Evolutionary conservation across 2,888 invertebrate genomes (phyloP), one percentile per base, ranked within the genome.

Genomic region (Drosophila heteroneura): DNA sequence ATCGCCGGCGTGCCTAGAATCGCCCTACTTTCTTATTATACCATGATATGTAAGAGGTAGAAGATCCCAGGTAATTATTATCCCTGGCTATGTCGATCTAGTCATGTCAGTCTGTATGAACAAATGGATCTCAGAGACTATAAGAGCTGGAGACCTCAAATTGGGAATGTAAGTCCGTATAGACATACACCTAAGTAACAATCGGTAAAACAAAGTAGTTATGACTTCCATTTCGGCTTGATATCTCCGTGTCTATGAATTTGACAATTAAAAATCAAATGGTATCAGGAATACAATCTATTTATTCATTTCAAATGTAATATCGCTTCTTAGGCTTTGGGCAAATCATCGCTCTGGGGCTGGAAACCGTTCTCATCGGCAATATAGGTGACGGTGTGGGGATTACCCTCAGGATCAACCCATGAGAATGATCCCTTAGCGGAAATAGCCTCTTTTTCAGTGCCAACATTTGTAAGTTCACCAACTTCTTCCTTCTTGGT

Each of bases 401-500:
- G 93, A 9, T 94, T 92, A 9, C 95, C 95, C 81, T 95, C 95
- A 54, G 94, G 94, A 16, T 92, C 95, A 0, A 94, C 91, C 93
- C 93, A 95, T 1, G 92, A 87, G 92, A 92, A 92, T 5, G 75
- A 59, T 14, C 93, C 93, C 0, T 33, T 28, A 0, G 91, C 92
- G 14, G 73, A 7, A 12, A 92, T 66, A 33, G 79, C 79, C 63
- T 89, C 89, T 0, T 82, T 0, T 9, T 95, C 95, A 1, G 68
- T 0, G 1, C 94, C 95, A 22, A 5, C 0, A 16, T 91, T 78
- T 0, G 65, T 66, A 10, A 91, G 62, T 0, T 67, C 0, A 32
- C 91, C 92, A 1, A 61, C 10, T 28, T 81, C 89, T 0, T 75
- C 0, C 5, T 64, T 73, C 1, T 37, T 5, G 6, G 0, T 0